Percentiles rank a stretch among this genome's conserved stretches.
Conservation (phyloP, 2,113 vertebrate genomes). For the Crotalus horridus region DNA sequence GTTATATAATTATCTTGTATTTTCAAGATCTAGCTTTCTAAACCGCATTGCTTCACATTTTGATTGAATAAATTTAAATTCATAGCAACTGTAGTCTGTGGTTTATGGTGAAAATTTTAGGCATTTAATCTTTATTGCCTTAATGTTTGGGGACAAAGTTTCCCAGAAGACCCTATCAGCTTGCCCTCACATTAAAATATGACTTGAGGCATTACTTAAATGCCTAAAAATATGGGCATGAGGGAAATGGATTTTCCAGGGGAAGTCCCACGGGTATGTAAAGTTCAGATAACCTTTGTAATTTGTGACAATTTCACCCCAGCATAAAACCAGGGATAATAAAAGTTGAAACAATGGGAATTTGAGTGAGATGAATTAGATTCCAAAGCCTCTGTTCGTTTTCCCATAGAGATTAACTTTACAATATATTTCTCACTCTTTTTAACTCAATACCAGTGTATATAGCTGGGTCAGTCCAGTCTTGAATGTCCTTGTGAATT, state of each 20-base stretch:
- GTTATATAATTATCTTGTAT: slow-evolving; percentile 7
- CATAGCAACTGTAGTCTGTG: neutral
- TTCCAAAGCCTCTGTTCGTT: neutral
- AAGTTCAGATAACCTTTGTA: neutral
- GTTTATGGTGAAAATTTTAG: neutral
- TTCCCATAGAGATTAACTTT: neutral
- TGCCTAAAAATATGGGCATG: neutral
- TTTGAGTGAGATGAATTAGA: neutral
- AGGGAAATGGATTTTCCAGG: neutral
- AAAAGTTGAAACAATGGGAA: neutral
- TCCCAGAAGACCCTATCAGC: neutral
- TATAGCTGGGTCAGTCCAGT: neutral
- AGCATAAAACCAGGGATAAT: neutral
- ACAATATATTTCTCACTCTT: neutral
- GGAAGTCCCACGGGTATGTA: neutral
- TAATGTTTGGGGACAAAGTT: neutral
- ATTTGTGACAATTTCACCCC: neutral
- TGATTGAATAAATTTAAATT: neutral
- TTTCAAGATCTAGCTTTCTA: slow-evolving; percentile 1
- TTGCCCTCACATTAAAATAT: neutral
- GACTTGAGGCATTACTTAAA: neutral
- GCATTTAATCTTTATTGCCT: neutral
- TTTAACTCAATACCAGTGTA: neutral
- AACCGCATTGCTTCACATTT: neutral
- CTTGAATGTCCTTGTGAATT: neutral